Evolutionary conservation across 2,113 vertebrate genomes (phyloP).

Genomic region (Leucoraja erinaceus): DNA sequence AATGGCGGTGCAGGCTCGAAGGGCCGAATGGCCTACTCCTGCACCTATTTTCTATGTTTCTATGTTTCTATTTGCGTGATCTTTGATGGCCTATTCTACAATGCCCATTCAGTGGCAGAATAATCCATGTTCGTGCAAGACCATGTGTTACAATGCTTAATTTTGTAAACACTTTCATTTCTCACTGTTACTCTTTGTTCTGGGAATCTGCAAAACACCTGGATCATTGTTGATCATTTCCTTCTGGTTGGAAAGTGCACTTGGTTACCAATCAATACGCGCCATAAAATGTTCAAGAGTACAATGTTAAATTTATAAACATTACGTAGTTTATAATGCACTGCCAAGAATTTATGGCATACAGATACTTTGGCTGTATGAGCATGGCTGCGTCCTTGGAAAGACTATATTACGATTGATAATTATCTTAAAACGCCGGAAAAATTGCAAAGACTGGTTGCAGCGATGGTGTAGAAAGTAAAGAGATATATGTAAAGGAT

Average conservation of each 20-base stretch:
- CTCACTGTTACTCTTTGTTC: slow-evolving; percentile 5
- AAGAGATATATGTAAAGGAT: no score
- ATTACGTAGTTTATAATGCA: background rate
- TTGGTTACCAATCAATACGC: background rate
- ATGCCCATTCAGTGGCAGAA: no score
- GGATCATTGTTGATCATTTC: background rate
- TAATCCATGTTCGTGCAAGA: background rate
- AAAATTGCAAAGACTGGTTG: no score
- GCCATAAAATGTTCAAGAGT: background rate
- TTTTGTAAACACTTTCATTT: background rate
- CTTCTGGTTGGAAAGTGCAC: background rate
- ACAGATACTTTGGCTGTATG: background rate
- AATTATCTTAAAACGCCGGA: no score
- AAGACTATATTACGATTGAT: background rate
- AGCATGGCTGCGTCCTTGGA: background rate
- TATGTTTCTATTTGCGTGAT: no score
- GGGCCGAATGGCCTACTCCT: no score
- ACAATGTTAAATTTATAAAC: background rate
- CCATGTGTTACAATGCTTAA: background rate
- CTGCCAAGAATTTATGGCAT: background rate
- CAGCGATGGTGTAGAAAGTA: no score
- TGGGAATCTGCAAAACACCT: background rate
- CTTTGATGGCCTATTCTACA: background rate
- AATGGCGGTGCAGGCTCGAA: no score
- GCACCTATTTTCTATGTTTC: no score